Conservation (phyloP, 23 tunicate genomes). For the Botrylloides violaceus region DNA sequence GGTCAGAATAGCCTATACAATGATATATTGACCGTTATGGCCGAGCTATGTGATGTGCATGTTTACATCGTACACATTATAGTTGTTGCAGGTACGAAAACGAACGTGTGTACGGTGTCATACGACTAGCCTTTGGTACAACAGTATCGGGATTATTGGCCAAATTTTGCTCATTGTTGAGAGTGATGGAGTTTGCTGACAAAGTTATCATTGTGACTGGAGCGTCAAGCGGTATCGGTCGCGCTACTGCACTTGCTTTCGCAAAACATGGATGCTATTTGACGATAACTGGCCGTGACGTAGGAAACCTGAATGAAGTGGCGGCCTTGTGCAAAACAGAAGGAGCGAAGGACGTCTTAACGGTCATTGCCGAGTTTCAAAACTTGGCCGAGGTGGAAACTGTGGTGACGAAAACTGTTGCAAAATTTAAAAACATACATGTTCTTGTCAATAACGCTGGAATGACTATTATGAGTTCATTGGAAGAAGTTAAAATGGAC, state of each 20-base stretch:
- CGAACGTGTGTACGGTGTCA: no score
- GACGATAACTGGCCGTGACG: constrained; percentile 3
- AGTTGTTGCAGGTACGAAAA: no score
- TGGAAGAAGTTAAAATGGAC: constrained; percentile 3
- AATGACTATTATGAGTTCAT: not conserved
- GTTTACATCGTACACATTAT: no score
- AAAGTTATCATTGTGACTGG: constrained; percentile 21
- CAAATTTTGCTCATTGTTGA: no score
- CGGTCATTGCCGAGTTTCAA: not conserved
- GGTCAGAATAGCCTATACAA: no score
- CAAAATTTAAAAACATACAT: not conserved
- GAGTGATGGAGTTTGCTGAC: not conserved
- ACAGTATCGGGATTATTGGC: no score
- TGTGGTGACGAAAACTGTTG: not conserved
- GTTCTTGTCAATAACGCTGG: constrained; percentile 17
- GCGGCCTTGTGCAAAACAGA: not conserved
- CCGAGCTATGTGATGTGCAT: no score
- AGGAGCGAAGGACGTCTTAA: constrained; percentile 7
- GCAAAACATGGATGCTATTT: not conserved
- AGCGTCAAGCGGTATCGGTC: constrained; percentile 16
- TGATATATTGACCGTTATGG: no score
- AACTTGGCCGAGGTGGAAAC: constrained; percentile 14
- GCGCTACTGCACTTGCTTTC: not conserved
- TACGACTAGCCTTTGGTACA: no score
- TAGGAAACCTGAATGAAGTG: not conserved